Base-by-base conservation (phyloP, 2,888 invertebrate species). In the Sclerodermus sp. region DNA sequence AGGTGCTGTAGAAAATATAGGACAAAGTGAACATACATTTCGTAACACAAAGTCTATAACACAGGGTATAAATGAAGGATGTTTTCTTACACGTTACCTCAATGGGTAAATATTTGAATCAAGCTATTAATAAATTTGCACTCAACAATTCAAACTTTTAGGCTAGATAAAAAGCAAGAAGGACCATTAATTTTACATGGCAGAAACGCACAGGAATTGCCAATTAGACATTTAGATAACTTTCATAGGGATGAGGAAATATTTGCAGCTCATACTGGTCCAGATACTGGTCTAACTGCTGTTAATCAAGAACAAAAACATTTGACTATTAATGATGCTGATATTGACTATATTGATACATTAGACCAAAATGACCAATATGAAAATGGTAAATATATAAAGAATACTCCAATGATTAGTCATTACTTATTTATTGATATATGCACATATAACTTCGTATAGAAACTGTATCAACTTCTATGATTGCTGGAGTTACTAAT, bases 191-290 rank as follows among this genome's bases (percentile, higher is more conserved):
- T 91, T 45, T 83, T 86, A 58, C 86, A 87, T 67, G 90, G 89
- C 3, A 85, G 87, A 68, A 85, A 84, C 64, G 86, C 88, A 42
- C 86, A 87, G 45, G 89, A 90, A 71, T 79, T 92, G 62, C 90
- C 91, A 1, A 83, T 82, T 62, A 83, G 79, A 49, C 79, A 82
- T 49, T 71, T 87, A 42, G 83, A 80, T 10, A 61, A 71, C 40
- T 75, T 80, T 36, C 80, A 79, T 31, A 83, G 85, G 13, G 71
- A 81, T 23, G 80, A 81, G 46, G 82, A 84, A 43, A 81, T 90
- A 45, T 81, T 87, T 48, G 87, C 89, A 9, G 87, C 91, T 47
- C 87, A 86, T 68, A 89, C 92, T 0, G 93, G 93, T 8, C 93
- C 93, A 0, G 88, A 89, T 64, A 88, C 87, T 50, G 93, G 93